Percentiles rank a stretch among this genome's conserved stretches.
Conservation (phyloP, 2,797 vertebrate species). For the Phalloptychus januarius region DNA sequence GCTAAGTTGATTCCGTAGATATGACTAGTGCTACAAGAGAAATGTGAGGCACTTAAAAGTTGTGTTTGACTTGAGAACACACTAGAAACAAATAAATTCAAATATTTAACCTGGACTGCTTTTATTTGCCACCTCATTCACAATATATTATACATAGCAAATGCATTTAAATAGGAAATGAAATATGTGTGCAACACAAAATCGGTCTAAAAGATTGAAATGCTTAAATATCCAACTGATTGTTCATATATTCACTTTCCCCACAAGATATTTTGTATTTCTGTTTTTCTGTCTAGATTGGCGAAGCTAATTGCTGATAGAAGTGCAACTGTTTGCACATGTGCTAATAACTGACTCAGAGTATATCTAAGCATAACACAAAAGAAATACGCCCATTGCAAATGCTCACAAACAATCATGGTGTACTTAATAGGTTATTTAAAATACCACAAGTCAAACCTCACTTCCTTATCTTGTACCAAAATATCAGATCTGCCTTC, state of each 20-base stretch:
- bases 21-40: constrained; percentile 79
- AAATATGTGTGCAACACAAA: not conserved
- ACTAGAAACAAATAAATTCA: constrained; percentile 82
- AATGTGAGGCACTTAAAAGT: constrained; percentile 71
- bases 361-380: not conserved
- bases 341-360: not conserved
- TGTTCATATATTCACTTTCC: not conserved
- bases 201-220: not conserved
- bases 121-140: constrained; percentile 17
- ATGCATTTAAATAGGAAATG: not conserved
- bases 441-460: not conserved
- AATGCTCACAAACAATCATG: not conserved
- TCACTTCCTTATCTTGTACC: not conserved
- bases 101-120: constrained; percentile 74
- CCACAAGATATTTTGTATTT: not conserved
- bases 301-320: not conserved
- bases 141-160: not conserved
- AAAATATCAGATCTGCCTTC: not conserved
- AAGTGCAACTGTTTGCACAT: not conserved
- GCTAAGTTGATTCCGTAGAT: constrained; percentile 75
- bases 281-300: not conserved
- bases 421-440: not conserved
- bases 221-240: not conserved
- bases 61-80: constrained; percentile 85
- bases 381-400: not conserved